phyloP scores from a whole-genome alignment of 2,797 vertebrate species.

The Florisuga fusca region DNA sequence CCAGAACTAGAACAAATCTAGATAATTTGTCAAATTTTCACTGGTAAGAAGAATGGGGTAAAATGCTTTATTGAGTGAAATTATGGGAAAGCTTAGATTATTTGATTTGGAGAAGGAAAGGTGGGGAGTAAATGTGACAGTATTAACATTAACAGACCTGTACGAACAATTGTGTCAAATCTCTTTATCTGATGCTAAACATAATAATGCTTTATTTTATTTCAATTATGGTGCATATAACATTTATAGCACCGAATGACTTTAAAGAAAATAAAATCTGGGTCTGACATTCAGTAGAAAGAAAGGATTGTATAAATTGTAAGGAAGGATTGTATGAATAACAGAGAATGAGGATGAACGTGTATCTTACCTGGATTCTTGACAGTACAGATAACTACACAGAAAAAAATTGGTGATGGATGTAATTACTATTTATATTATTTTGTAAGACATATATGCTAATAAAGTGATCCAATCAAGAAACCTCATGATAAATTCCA shows the following conservation, averaged over 20 bases:
- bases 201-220: neutral
- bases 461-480: neutral
- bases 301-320: neutral
- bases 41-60: neutral
- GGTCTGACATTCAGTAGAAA: neutral
- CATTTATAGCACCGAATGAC: neutral
- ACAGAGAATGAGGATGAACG: neutral
- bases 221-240: neutral
- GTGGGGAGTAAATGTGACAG: neutral
- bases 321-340: too few species aligned
- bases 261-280: neutral
- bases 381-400: neutral
- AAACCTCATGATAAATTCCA: neutral
- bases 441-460: neutral
- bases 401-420: rapidly evolving
- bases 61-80: conserved; percentile 3
- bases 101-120: conserved; percentile 15
- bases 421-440: neutral
- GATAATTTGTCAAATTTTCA: neutral
- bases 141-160: neutral
- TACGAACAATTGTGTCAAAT: conserved; percentile 24
- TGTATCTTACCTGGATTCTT: neutral
- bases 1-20: neutral
- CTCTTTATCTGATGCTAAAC: conserved; percentile 4
- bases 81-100: neutral